A percentile compares a stretch with the other conserved stretches of the same genome.
phyloP scores from a whole-genome alignment of 2,797 vertebrate species.

The Coilia nasus region DNA sequence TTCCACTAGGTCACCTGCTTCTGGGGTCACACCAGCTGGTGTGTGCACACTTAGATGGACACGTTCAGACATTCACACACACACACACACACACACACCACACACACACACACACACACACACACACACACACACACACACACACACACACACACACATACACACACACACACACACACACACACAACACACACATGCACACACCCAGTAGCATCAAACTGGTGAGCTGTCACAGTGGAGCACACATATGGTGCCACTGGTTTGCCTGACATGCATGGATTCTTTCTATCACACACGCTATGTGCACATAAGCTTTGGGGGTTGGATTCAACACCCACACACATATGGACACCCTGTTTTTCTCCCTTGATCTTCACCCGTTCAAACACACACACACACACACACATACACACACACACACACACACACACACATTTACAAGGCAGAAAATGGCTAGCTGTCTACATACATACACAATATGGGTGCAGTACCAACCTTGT shows the following conservation, averaged over 20 bases:
- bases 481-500: constrained; percentile 65
- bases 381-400: not conserved
- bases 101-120: not conserved
- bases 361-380: not conserved
- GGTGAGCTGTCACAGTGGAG: constrained; percentile 48
- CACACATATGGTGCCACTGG: constrained; percentile 75
- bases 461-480: not conserved
- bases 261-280: constrained; percentile 71
- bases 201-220: constrained; percentile 11
- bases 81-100: constrained; percentile 28
- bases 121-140: constrained; percentile 16
- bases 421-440: not conserved
- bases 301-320: constrained; percentile 18
- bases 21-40: constrained; percentile 54
- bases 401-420: not conserved
- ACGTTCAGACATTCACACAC: constrained; percentile 17
- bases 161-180: constrained; percentile 5
- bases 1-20: constrained; percentile 71
- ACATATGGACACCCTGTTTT: constrained; percentile 7
- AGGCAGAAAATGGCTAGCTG: not conserved
- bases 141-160: constrained; percentile 42
- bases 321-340: constrained; percentile 22
- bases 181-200: constrained; percentile 47
- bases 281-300: constrained; percentile 54
- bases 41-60: constrained; percentile 9